phyloP scores from a whole-genome alignment of 2,113 vertebrate genomes.

The Nyctibius bracteatus region DNA sequence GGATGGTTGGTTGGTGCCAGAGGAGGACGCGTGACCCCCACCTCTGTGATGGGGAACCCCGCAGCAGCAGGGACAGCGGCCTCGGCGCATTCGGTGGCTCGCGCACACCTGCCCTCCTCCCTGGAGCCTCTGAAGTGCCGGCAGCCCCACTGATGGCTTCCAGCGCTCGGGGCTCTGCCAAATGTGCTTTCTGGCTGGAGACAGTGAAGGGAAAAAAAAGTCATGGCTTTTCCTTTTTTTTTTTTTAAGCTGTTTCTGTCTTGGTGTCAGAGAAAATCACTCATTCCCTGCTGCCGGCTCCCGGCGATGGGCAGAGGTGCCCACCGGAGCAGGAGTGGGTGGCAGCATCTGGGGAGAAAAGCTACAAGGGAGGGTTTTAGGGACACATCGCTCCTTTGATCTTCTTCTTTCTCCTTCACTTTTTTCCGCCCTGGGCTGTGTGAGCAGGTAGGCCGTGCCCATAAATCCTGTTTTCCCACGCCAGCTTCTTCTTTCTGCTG shows the following conservation, averaged over 20 bases:
- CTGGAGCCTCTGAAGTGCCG: background rate
- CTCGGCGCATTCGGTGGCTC: accelerated
- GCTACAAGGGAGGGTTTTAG: background rate
- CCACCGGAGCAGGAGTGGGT: accelerated
- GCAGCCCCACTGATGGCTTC: background rate
- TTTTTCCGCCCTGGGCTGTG: background rate
- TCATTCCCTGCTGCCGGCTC: background rate
- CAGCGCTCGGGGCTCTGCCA: background rate
- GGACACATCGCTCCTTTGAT: background rate
- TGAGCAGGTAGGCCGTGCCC: background rate
- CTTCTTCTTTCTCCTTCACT: background rate
- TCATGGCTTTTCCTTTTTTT: background rate
- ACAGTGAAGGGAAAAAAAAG: background rate
- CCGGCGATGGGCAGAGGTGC: accelerated
- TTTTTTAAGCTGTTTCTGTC: background rate
- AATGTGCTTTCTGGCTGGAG: background rate
- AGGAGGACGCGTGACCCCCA: too few relatives aligned
- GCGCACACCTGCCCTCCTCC: background rate
- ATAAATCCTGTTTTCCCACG: background rate
- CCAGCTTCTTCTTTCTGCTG: background rate
- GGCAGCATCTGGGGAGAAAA: background rate
- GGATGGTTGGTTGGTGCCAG: background rate
- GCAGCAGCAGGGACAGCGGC: accelerated
- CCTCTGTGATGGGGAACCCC: accelerated
- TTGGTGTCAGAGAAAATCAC: background rate